These are phyloP conservation scores for Grallaria varia DNA, from an alignment of 2,113 vertebrate genomes.

Conservation along the genomic window DNA sequence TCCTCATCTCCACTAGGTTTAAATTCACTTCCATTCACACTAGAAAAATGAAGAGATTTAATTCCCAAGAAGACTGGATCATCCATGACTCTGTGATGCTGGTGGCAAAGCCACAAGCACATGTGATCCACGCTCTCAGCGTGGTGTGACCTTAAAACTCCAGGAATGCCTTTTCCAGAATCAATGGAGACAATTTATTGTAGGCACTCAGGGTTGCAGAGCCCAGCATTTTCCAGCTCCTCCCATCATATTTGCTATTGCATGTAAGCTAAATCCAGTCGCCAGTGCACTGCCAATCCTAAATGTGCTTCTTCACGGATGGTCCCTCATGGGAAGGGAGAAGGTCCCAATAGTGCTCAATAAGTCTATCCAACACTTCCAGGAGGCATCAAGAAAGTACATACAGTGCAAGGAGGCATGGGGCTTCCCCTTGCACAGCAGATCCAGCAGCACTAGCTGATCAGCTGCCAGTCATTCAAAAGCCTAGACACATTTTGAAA, in stretches of 20 bases:
- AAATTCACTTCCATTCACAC: background rate
- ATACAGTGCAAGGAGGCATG: background rate
- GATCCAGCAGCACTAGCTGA: background rate
- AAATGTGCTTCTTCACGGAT: background rate
- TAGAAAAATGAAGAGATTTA: background rate
- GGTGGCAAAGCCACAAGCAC: background rate
- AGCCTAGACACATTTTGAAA: background rate
- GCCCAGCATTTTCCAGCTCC: background rate
- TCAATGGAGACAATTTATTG: background rate
- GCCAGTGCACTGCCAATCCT: background rate
- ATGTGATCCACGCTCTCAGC: background rate
- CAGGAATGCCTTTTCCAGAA: background rate
- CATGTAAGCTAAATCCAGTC: background rate
- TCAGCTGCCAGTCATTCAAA: background rate
- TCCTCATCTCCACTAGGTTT: background rate
- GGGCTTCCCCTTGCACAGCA: rapidly evolving
- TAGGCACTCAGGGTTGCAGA: background rate
- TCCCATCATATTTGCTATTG: background rate
- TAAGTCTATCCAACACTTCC: background rate
- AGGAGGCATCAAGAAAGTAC: background rate
- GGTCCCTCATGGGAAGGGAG: background rate
- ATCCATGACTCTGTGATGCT: background rate
- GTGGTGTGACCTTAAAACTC: background rate
- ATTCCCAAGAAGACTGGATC: background rate
- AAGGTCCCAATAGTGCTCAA: rapidly evolving